Base-by-base conservation (phyloP, 2,797 vertebrate species). In the Chloroceryle inda region DNA sequence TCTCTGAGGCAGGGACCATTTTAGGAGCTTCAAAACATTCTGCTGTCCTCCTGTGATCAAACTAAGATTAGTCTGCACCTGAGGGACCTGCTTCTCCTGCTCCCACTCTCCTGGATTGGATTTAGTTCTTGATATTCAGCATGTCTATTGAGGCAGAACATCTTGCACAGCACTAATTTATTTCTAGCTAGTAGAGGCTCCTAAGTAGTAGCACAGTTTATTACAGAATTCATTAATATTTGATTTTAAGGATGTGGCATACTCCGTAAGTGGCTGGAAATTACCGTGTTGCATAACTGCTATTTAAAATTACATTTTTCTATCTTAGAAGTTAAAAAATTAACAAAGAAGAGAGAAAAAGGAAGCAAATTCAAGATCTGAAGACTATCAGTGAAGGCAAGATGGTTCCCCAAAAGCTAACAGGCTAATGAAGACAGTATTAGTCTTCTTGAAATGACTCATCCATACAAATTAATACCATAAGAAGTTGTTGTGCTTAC, bases 241-340 rank as follows among this genome's bases (percentile, higher is more conserved):
- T 94, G 67, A 93, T 95, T 91, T 83, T 93, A 91, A 87, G 53
- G 84, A 91, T 72, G 63, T 80, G 74, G 81, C 52, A 77, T 40
- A 75, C 26, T 81, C 75, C 33, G 26, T 27, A 90, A 91, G 63
- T 73, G 73, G 77, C 20, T 90, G 74, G 79, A 94, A 92, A 97
- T 68, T 72, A 82, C 16, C 37, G 56, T 23, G 50, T 82, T 96
- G 72, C 74, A 11, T 94, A 95, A 95, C 86, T 71, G 44, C 78
- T 89, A 85, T 79, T 88, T 93, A 83, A 94, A 95, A 94, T 72
- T 6, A 84, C 22, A 53, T 72, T 93, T 91, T 73, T 72, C 71
- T 76, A 66, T 55, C 76, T 81, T 44, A 68, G 66, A 92, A 59
- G 31, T 53, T 75, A 27, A 95, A 92, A 86, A 95, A 78, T 69